phyloP scores from a whole-genome alignment of 2,797 vertebrate genomes.

The Bradypodion ventrale region DNA sequence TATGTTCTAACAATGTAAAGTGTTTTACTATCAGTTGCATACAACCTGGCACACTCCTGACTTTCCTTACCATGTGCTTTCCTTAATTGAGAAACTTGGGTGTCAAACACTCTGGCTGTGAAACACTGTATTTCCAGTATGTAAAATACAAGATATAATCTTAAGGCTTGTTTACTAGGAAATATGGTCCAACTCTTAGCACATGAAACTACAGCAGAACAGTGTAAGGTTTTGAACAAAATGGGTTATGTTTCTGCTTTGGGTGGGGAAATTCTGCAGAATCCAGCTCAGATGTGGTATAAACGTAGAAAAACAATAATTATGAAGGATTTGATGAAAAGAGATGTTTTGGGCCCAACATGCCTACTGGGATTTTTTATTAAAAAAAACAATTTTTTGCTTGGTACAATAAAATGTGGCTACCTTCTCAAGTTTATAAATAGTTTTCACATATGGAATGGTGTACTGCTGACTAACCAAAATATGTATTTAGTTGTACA shows the following conservation, averaged over 20 bases:
- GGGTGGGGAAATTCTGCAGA: neutral
- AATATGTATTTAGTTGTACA: no score
- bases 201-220: neutral
- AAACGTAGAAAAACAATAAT: neutral
- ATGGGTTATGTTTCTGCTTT: neutral
- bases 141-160: neutral
- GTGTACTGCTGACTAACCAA: neutral
- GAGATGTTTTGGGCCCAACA: neutral
- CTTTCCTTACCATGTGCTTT: neutral
- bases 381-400: no score
- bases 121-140: neutral
- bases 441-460: neutral
- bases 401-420: neutral
- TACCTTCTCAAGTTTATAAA: neutral
- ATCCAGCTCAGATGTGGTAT: neutral
- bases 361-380: neutral
- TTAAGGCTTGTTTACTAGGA: neutral
- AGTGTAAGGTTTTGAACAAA: neutral
- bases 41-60: neutral
- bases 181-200: neutral
- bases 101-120: neutral
- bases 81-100: neutral
- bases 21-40: no score
- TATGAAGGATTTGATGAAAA: conserved; percentile 1
- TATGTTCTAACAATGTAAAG: neutral